These are phyloP conservation scores for Microplitis manilae DNA, from an alignment of 2,888 invertebrate species.

Conservation along the genomic window DNA sequence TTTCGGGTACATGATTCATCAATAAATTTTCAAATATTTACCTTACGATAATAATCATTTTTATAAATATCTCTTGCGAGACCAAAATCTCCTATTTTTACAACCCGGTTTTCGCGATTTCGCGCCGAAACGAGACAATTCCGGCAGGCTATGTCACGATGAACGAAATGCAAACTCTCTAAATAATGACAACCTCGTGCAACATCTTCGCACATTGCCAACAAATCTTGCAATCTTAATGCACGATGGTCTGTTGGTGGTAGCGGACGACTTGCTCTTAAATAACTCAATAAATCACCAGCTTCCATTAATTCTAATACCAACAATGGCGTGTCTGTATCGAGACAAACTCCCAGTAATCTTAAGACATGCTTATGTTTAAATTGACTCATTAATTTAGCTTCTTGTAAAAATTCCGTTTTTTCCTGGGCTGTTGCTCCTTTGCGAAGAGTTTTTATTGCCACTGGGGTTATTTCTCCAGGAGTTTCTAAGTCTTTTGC, in stretches of 20 bases:
- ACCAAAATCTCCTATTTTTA: conserved; percentile 98
- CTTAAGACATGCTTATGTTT: conserved; percentile 96
- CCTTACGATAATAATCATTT: conserved; percentile 97
- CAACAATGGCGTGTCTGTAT: conserved; percentile 93
- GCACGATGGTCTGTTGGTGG: conserved; percentile 77
- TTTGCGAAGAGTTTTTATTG: conserved; percentile 94
- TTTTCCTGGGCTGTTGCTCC: conserved; percentile 93
- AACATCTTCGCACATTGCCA: conserved; percentile 96
- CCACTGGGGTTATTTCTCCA: conserved; percentile 80
- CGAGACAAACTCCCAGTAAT: conserved; percentile 93
- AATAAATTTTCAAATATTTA: not conserved
- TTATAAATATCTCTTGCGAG: conserved; percentile 97
- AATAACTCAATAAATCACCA: conserved; percentile 93
- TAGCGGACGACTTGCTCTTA: conserved; percentile 84
- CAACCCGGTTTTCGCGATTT: conserved; percentile 81
- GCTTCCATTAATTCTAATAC: conserved; percentile 98
- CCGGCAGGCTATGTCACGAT: conserved; percentile 95
- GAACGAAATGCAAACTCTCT: conserved; percentile 97
- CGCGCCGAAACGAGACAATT: conserved; percentile 92
- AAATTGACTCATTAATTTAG: conserved; percentile 97
- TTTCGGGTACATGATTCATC: not conserved
- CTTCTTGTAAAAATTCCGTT: conserved; percentile 95
- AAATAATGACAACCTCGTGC: conserved; percentile 95
- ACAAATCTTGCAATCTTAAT: conserved; percentile 85
- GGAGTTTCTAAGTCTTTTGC: conserved; percentile 80